A percentile compares a stretch with the other conserved stretches of the same genome.
phyloP scores from a whole-genome alignment of 1,140 invertebrate genomes.

The Eriocheir sinensis region DNA sequence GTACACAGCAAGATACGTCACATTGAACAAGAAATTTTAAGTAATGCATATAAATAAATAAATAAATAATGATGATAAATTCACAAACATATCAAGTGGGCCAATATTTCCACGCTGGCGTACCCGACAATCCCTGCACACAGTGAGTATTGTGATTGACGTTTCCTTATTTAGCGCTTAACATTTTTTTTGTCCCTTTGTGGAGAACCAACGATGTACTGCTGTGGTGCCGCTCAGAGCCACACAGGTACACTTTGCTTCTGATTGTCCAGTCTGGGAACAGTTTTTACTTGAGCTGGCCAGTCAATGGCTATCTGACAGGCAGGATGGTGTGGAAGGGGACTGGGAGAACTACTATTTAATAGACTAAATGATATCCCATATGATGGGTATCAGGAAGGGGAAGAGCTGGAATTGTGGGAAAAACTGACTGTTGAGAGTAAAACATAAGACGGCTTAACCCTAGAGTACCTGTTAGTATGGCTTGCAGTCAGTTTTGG shows the following conservation, averaged over 20 bases:
- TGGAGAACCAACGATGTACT: background rate
- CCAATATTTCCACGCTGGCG: slow-evolving; percentile 36
- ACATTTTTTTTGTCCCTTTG: background rate
- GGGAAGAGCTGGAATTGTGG: background rate
- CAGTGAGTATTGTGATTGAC: slow-evolving; percentile 70
- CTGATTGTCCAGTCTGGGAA: slow-evolving; percentile 53
- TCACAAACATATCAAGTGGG: slow-evolving; percentile 51
- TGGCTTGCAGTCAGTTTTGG: slow-evolving; percentile 88
- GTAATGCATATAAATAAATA: background rate
- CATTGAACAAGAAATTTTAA: slow-evolving; percentile 43
- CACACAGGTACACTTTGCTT: slow-evolving; percentile 45
- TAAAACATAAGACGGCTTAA: slow-evolving; percentile 38
- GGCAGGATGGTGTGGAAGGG: background rate
- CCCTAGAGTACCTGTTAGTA: slow-evolving; percentile 80
- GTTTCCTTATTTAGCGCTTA: slow-evolving; percentile 51
- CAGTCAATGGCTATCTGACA: background rate
- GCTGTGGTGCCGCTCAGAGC: background rate
- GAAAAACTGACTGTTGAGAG: background rate
- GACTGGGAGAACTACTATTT: background rate
- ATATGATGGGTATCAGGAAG: background rate
- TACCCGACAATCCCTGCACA: slow-evolving; percentile 69
- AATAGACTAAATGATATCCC: background rate
- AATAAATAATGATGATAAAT: slow-evolving; percentile 31
- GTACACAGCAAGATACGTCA: slow-evolving; percentile 67
- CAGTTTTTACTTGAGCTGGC: slow-evolving; percentile 13